Percentiles rank a stretch among this genome's conserved stretches.
These are phyloP conservation scores for Epinotia nisella DNA, from an alignment of 2,888 invertebrate species.

Conservation along the genomic window DNA sequence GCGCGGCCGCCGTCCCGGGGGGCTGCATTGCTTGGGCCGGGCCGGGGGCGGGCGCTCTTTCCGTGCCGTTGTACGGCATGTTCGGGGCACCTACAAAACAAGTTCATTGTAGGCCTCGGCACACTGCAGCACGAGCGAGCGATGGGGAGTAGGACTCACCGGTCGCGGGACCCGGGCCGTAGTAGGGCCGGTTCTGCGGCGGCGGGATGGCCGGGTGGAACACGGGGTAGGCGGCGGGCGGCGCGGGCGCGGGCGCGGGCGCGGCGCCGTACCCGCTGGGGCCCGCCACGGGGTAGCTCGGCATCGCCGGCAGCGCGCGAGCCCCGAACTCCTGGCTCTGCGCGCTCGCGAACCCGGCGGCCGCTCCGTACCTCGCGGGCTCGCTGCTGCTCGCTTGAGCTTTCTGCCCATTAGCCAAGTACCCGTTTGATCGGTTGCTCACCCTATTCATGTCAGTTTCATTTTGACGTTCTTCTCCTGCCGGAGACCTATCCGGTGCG, in stretches of 20 bases:
- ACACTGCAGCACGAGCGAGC: neutral
- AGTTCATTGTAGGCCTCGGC: neutral
- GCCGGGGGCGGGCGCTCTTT: slow-evolving; percentile 30
- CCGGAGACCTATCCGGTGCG: slow-evolving; percentile 11
- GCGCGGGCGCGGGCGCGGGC: slow-evolving; percentile 39
- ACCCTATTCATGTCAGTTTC: neutral
- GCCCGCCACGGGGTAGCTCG: slow-evolving; percentile 30
- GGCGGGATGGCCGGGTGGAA: slow-evolving; percentile 51
- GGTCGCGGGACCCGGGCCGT: slow-evolving; percentile 44
- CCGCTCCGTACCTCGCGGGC: slow-evolving; percentile 12
- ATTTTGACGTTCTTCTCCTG: neutral
- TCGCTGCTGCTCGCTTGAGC: slow-evolving; percentile 1
- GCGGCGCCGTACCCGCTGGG: slow-evolving; percentile 27
- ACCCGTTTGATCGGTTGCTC: neutral
- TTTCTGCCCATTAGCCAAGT: slow-evolving; percentile 20
- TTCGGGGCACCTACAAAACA: slow-evolving; percentile 14
- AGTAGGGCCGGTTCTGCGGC: slow-evolving; percentile 49
- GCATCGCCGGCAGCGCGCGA: neutral
- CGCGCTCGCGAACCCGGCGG: neutral
- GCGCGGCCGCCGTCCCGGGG: slow-evolving; percentile 23
- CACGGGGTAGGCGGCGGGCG: slow-evolving; percentile 44
- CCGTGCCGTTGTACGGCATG: slow-evolving; percentile 28
- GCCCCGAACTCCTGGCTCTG: slow-evolving; percentile 22
- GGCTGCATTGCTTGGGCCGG: slow-evolving; percentile 39
- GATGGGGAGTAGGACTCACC: slow-evolving; percentile 47